phyloP scores from a whole-genome alignment of 2,113 vertebrate species.

The Onychostoma macrolepis region DNA sequence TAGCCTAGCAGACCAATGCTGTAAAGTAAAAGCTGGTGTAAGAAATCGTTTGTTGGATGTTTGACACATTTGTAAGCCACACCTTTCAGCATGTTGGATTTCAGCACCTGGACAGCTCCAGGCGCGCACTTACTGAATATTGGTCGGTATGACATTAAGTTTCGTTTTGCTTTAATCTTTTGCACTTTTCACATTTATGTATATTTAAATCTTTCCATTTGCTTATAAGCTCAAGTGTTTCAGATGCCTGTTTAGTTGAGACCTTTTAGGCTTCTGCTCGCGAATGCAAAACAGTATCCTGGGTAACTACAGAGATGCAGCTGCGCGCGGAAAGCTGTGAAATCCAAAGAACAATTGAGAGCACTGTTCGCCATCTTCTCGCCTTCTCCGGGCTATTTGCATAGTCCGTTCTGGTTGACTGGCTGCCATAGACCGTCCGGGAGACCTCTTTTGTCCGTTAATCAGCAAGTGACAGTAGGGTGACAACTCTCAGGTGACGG shows the following conservation, averaged over 20 bases:
- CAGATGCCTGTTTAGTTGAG: not conserved
- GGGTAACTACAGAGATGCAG: constrained; percentile 72
- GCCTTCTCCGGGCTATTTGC: constrained; percentile 81
- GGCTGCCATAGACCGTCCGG: constrained; percentile 73
- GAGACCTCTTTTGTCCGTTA: constrained; percentile 81
- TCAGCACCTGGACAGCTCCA: constrained; percentile 70
- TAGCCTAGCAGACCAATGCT: not conserved
- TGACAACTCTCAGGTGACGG: constrained; percentile 82
- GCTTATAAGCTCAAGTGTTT: not conserved
- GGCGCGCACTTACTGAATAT: not conserved
- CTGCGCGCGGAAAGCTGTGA: constrained; percentile 79
- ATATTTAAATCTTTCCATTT: not conserved
- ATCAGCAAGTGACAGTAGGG: constrained; percentile 79
- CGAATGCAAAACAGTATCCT: constrained; percentile 50
- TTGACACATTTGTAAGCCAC: not conserved
- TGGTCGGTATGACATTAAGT: not conserved
- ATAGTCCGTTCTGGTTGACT: constrained; percentile 87
- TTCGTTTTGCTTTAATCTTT: not conserved
- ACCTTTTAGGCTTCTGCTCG: constrained; percentile 11
- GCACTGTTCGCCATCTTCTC: constrained; percentile 80
- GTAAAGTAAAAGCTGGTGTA: not conserved
- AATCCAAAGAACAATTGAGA: constrained; percentile 80
- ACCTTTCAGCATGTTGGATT: constrained; percentile 44
- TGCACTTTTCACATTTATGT: not conserved
- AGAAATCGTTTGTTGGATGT: not conserved